Conservation (phyloP, 2,797 vertebrate genomes). For the Coregonus ussuriensis region DNA sequence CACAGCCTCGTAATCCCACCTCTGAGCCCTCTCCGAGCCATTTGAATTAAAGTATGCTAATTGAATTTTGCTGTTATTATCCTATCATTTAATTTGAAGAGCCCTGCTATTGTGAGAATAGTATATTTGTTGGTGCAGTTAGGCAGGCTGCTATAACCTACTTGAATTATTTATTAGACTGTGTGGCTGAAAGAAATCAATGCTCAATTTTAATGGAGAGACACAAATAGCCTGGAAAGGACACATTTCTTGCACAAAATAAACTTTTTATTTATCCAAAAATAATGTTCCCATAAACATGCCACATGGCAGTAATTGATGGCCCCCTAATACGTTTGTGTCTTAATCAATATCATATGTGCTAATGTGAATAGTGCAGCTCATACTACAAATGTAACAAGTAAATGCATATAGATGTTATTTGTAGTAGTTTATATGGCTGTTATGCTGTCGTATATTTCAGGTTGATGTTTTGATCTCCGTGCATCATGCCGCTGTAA, state of each 20-base stretch:
- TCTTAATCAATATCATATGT: neutral
- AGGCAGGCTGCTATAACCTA: conserved; percentile 63
- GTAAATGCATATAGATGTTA: neutral
- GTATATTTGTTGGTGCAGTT: conserved; percentile 32
- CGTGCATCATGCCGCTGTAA: neutral
- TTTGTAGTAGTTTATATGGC: neutral
- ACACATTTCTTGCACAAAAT: conserved; percentile 16
- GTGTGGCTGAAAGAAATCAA: conserved; percentile 54
- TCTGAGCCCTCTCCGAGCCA: conserved; percentile 54
- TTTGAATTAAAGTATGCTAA: conserved; percentile 61
- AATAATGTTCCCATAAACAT: neutral
- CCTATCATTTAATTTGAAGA: conserved; percentile 61
- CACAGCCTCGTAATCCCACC: conserved; percentile 64
- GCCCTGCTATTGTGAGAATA: conserved; percentile 32
- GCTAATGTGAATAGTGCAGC: neutral
- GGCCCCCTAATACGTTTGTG: neutral
- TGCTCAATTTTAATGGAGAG: conserved; percentile 49
- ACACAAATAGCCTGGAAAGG: conserved; percentile 2
- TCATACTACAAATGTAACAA: neutral
- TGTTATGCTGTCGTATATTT: neutral
- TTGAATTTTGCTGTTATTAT: conserved; percentile 67
- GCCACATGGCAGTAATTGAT: neutral
- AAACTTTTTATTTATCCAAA: neutral
- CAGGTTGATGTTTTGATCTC: neutral
- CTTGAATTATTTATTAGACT: conserved; percentile 78